Evolutionary conservation across 2,797 vertebrate species (phyloP).

Genomic region (Aldrovandia affinis): DNA sequence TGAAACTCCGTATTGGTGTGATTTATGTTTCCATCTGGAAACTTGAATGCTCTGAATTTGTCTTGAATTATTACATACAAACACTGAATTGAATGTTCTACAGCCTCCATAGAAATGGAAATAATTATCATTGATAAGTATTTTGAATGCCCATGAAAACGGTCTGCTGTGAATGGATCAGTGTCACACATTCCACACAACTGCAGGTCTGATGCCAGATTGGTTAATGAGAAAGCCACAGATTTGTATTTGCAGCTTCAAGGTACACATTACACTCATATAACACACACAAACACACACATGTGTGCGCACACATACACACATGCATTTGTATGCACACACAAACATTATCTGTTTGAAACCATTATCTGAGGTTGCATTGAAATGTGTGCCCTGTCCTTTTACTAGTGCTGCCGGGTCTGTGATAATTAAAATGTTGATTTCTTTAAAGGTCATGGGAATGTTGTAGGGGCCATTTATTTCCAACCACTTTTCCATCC

Average conservation of each 20-base stretch:
- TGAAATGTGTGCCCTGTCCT: not conserved
- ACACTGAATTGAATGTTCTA: not conserved
- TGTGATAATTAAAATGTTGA: not conserved
- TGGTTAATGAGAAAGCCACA: too few relatives aligned
- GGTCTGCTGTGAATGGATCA: not conserved
- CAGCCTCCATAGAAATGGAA: not conserved
- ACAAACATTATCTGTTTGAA: not conserved
- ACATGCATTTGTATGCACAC: not conserved
- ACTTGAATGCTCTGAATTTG: not conserved
- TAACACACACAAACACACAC: too few relatives aligned
- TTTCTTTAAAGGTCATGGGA: not conserved
- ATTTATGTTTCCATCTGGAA: not conserved
- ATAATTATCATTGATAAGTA: not conserved
- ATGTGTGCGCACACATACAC: not conserved
- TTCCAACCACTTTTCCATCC: not conserved
- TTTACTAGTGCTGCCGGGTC: not conserved
- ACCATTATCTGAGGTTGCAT: not conserved
- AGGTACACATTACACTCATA: too few relatives aligned
- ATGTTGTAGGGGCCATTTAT: not conserved
- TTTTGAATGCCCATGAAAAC: not conserved
- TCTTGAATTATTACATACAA: not conserved
- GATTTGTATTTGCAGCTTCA: too few relatives aligned
- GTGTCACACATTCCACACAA: too few relatives aligned
- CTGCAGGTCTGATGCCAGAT: too few relatives aligned
- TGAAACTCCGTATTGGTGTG: not conserved